Evolutionary conservation across 2,888 invertebrate genomes (phyloP).

Genomic region (Heliconius ismenius): DNA sequence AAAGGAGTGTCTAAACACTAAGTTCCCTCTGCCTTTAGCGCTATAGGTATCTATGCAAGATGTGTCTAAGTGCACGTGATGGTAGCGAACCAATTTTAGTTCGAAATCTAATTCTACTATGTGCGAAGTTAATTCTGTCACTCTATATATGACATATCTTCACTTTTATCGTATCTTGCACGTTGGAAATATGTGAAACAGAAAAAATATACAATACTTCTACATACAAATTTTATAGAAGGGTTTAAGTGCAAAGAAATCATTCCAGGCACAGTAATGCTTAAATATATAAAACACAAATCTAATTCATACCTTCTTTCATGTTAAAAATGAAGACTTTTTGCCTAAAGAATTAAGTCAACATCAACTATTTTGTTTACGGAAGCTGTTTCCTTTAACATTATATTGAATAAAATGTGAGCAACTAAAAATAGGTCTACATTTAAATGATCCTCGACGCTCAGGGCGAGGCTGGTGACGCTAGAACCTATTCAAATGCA

Average conservation of each 20-base stretch:
- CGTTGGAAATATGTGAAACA: too few relatives aligned
- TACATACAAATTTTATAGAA: neutral
- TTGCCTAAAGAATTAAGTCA: slow-evolving; percentile 31
- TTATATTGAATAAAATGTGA: slow-evolving; percentile 49
- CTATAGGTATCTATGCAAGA: too few relatives aligned
- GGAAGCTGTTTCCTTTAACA: slow-evolving; percentile 13
- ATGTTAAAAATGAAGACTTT: neutral
- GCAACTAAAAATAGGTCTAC: slow-evolving; percentile 61
- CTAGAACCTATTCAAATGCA: slow-evolving; percentile 49
- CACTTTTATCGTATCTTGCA: too few relatives aligned
- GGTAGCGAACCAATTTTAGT: too few relatives aligned
- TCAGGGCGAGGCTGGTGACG: slow-evolving; percentile 47
- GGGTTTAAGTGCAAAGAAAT: neutral
- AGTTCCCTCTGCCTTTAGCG: too few relatives aligned
- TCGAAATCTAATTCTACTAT: too few relatives aligned
- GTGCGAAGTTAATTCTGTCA: too few relatives aligned
- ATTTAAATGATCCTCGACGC: slow-evolving; percentile 53
- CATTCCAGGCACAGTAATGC: neutral
- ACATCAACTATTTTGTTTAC: neutral
- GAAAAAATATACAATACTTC: neutral
- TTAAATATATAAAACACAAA: neutral
- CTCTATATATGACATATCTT: too few relatives aligned
- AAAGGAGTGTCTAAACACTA: too few relatives aligned
- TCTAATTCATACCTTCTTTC: neutral
- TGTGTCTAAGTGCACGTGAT: too few relatives aligned